phyloP scores from a whole-genome alignment of 2,113 vertebrate species.

The Calidris pugnax region DNA sequence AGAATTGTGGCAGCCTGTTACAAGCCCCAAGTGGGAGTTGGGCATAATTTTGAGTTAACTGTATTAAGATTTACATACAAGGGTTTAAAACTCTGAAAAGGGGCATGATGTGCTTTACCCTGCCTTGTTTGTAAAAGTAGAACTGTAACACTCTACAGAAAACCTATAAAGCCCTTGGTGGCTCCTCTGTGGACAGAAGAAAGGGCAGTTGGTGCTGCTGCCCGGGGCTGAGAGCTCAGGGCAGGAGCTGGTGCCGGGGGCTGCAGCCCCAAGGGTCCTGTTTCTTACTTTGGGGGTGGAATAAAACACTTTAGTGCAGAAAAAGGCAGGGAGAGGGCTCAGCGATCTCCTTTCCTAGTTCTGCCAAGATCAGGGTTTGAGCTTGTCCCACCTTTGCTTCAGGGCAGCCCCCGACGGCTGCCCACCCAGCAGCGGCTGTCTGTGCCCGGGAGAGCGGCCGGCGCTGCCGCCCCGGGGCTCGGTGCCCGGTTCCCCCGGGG shows the following conservation, averaged over 20 bases:
- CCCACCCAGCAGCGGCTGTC: not conserved
- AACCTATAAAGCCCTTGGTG: not conserved
- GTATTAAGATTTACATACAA: not conserved
- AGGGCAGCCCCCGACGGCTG: accelerated
- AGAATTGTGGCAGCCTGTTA: not conserved
- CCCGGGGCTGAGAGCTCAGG: not conserved
- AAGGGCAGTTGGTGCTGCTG: not conserved
- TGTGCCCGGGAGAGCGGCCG: not conserved
- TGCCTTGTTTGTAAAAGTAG: not conserved
- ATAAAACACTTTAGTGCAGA: not conserved
- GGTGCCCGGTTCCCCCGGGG: not conserved
- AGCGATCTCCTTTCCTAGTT: accelerated
- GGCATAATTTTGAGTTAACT: not conserved
- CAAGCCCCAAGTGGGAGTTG: not conserved
- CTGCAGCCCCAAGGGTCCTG: not conserved
- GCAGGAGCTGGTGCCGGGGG: not conserved
- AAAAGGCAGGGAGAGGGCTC: too few relatives aligned
- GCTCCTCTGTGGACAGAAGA: not conserved
- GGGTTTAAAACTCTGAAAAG: not conserved
- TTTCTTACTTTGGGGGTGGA: accelerated
- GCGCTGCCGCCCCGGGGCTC: not conserved
- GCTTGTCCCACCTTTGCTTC: not conserved
- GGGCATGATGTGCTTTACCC: not conserved
- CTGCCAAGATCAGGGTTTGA: not conserved
- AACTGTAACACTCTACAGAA: not conserved